These are phyloP conservation scores for Tolypeutes matacus DNA, from an alignment of 2,797 vertebrate genomes.

Conservation along the genomic window DNA sequence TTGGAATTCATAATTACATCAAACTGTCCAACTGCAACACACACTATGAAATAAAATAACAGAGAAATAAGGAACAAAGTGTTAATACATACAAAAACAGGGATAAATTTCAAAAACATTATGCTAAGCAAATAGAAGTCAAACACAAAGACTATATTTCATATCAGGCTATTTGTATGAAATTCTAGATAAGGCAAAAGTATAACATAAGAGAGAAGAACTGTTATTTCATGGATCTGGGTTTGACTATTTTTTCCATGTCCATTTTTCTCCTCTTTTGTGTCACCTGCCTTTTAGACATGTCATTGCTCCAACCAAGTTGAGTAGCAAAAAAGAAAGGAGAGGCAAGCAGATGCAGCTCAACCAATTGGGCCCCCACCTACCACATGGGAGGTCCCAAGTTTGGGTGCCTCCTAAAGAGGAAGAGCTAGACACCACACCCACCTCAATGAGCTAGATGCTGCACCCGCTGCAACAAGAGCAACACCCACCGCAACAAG, in stretches of 20 bases:
- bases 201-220: neutral
- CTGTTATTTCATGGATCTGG: neutral
- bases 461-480: too few relatives aligned
- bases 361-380: too few relatives aligned
- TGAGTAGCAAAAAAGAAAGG: slow-evolving; percentile 5
- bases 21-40: too few relatives aligned
- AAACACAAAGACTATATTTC: neutral
- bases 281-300: neutral
- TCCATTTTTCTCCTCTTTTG: neutral
- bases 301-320: neutral
- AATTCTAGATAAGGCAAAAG: neutral
- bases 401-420: too few relatives aligned
- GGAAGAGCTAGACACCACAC: too few relatives aligned
- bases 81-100: neutral
- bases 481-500: too few relatives aligned
- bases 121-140: neutral
- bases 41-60: neutral
- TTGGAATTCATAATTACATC: too few relatives aligned
- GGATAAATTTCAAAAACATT: neutral
- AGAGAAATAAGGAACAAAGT: neutral
- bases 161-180: neutral
- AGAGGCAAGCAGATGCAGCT: too few relatives aligned
- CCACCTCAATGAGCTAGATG: too few relatives aligned
- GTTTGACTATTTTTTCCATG: neutral
- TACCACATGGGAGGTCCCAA: too few relatives aligned